Conservation (phyloP, 1,140 invertebrate genomes). For the Hesperophylax magnus region DNA sequence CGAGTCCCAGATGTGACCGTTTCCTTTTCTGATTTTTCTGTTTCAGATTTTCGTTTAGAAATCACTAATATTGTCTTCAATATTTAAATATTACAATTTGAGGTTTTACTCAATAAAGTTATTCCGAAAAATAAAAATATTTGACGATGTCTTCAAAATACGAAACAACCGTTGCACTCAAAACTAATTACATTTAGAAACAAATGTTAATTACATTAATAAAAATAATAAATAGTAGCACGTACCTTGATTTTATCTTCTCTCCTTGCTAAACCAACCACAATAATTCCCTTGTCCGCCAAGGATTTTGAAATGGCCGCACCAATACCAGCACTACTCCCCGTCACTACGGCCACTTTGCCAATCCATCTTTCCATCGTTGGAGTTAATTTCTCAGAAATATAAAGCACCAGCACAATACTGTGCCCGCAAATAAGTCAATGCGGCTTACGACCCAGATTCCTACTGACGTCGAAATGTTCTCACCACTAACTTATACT, state of each 20-base stretch:
- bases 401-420: neutral
- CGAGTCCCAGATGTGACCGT: too few relatives aligned
- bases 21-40: too few relatives aligned
- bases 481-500: neutral
- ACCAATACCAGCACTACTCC: slow-evolving; percentile 81
- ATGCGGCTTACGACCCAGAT: neutral
- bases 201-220: neutral
- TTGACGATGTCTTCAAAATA: too few relatives aligned
- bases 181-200: neutral
- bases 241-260: slow-evolving; percentile 71
- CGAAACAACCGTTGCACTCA: too few relatives aligned
- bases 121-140: too few relatives aligned
- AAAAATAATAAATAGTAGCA: too few relatives aligned
- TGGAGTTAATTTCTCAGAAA: neutral
- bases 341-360: slow-evolving; percentile 80
- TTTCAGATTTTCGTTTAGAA: too few relatives aligned
- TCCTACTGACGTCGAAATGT: neutral
- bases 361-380: slow-evolving; percentile 78
- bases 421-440: neutral
- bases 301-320: slow-evolving; percentile 72
- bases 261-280: slow-evolving; percentile 80
- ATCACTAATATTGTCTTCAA: too few relatives aligned
- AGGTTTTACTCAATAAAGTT: too few relatives aligned
- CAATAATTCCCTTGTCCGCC: slow-evolving; percentile 74
- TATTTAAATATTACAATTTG: too few relatives aligned